Percentiles rank a stretch among this genome's conserved stretches.
Conservation (phyloP, 1,140 invertebrate genomes). For the Macrostomum lignano region DNA sequence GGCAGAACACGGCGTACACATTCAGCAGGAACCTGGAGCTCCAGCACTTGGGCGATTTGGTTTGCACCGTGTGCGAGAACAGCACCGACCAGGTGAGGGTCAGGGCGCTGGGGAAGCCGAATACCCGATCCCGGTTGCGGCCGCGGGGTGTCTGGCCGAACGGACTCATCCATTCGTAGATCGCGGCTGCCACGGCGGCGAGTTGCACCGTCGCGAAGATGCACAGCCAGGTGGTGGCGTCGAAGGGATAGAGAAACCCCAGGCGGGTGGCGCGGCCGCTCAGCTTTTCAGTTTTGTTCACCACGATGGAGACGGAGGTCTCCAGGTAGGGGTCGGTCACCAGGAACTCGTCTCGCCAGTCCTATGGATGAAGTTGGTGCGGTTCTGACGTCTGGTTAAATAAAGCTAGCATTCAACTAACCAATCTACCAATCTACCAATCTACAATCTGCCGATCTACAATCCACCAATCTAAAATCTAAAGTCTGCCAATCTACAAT, state of each 20-base stretch:
- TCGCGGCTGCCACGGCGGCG: slow-evolving; percentile 7
- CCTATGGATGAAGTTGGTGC: too few species aligned
- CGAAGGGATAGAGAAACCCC: slow-evolving; percentile 6
- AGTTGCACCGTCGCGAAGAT: slow-evolving; percentile 8
- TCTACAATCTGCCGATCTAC: too few species aligned
- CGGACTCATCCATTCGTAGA: slow-evolving; percentile 10
- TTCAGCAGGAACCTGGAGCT: slow-evolving; percentile 5
- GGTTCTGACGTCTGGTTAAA: too few species aligned
- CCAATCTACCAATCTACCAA: too few species aligned
- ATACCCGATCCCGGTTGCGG: slow-evolving; percentile 3
- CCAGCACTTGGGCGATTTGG: slow-evolving; percentile 6
- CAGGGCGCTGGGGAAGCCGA: slow-evolving; percentile 5
- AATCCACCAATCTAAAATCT: too few species aligned
- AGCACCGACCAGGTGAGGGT: slow-evolving; percentile 6
- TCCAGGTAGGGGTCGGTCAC: too few species aligned
- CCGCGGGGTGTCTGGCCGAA: slow-evolving; percentile 7
- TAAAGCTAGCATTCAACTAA: too few species aligned
- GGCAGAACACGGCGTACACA: slow-evolving; percentile 42
- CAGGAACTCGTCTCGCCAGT: too few species aligned
- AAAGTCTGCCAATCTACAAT: too few species aligned
- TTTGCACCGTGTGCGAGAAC: slow-evolving; percentile 7
- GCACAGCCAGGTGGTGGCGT: slow-evolving; percentile 6
- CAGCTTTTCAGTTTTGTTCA: neutral
- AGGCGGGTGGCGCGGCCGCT: neutral
- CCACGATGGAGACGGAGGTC: too few species aligned